phyloP scores from a whole-genome alignment of 2,113 vertebrate species.

The Halcyon malimbica region DNA sequence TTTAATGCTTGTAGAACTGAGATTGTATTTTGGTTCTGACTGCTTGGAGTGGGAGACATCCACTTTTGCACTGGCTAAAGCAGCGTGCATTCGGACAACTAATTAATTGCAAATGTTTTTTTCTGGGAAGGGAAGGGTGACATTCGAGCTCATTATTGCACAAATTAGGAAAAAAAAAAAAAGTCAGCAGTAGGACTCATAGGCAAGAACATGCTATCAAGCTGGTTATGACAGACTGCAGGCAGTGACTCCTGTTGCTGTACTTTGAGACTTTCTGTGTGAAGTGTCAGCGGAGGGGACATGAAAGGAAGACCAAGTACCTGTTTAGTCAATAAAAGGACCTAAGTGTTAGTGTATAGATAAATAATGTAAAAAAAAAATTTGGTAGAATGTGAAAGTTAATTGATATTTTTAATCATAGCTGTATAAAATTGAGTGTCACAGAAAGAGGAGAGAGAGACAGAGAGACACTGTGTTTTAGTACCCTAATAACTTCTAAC shows the following conservation, averaged over 20 bases:
- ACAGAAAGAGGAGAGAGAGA: constrained; percentile 39
- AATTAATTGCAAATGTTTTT: not conserved
- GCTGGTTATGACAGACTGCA: not conserved
- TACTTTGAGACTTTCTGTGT: not conserved
- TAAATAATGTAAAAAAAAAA: not conserved
- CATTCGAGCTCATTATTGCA: not conserved
- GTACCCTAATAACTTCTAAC: constrained; percentile 80
- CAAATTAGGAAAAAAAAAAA: not conserved
- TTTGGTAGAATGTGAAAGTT: constrained; percentile 32
- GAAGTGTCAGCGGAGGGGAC: not conserved
- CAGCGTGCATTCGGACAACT: not conserved
- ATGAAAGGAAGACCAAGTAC: not conserved
- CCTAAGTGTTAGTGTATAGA: not conserved
- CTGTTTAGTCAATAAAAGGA: not conserved
- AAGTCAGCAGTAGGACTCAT: not conserved
- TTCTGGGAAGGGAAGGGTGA: not conserved
- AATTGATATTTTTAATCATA: constrained; percentile 63
- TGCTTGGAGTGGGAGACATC: not conserved
- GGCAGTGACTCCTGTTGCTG: not conserved
- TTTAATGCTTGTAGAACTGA: not conserved
- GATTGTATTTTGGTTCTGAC: constrained; percentile 11
- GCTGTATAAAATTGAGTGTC: constrained; percentile 65
- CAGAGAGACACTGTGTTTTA: constrained; percentile 70
- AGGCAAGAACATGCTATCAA: not conserved
- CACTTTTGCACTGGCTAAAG: not conserved